These are phyloP conservation scores for Zoanthus sociatus DNA, from an alignment of 92 coral and sea anemone genomes.

Conservation along the genomic window DNA sequence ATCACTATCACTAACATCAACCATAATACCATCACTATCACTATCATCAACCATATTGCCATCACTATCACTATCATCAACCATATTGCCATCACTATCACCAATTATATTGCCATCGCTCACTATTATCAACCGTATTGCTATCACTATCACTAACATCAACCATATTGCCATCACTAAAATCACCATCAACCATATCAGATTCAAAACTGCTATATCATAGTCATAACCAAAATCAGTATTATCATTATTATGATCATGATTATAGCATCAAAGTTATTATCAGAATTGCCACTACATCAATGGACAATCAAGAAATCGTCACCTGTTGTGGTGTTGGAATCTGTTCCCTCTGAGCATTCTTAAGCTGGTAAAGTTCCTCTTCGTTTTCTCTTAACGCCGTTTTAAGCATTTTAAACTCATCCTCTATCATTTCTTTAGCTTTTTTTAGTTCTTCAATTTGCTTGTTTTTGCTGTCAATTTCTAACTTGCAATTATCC, in stretches of 20 bases:
- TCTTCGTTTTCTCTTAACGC: conserved; percentile 67
- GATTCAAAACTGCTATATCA: neutral
- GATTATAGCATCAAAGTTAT: too few relatives aligned
- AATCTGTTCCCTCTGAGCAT: conserved; percentile 51
- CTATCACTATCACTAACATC: neutral
- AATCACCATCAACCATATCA: neutral
- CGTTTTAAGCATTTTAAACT: conserved; percentile 71
- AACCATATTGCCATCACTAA: neutral
- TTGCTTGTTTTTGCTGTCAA: conserved; percentile 66
- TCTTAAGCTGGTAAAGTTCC: conserved; percentile 55
- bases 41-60: neutral
- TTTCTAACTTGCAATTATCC: conserved; percentile 53
- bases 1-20: neutral
- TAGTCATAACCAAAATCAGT: neutral
- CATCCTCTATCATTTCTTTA: conserved; percentile 69
- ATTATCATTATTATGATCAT: neutral
- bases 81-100: neutral
- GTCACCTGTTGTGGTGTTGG: conserved; percentile 22
- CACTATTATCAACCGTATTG: neutral
- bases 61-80: neutral
- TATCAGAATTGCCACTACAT: neutral
- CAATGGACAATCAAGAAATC: neutral
- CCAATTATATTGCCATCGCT: neutral
- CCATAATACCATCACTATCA: neutral
- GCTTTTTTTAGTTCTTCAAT: conserved; percentile 72